Base-by-base conservation (phyloP, 2,888 invertebrate genomes). In the Zygothrica quintamaculata region DNA sequence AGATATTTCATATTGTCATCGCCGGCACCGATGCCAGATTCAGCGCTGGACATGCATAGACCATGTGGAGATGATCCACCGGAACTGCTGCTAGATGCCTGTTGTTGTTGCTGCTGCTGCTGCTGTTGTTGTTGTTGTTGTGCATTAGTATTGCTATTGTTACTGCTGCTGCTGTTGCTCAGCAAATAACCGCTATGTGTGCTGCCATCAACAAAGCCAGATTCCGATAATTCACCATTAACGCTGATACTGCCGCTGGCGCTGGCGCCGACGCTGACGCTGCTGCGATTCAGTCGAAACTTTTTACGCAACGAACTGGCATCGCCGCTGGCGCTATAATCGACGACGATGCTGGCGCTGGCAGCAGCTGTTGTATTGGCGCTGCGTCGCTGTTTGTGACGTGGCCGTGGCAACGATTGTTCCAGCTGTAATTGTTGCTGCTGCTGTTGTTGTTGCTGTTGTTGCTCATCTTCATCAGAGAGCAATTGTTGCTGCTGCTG, bases 1-100 rank as follows among this genome's bases (percentile, higher is more conserved):
- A 93, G 89, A 88, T 92, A 94, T 65, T 91, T 90, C 87, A 90
- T 90, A 62, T 89, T 88, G 46, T 90, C 90, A 26, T 91, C 89
- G 50, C 90, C 91, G 29, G 81, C 86, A 15, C 89, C 88, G 15
- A 88, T 86, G 55, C 89, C 88, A 1, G 85, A 81, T 31, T 79
- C 79, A 56, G 84, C 79, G 51, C 79, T 79, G 22, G 80, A 79
- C 5, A 68, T 61, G 57, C 79, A 69, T 15, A 62, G 55, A 0
- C 71, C 81, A 3, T 84, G 78, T 0, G 87, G 80, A 25, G 90
- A 89, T 31, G 90, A 90, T 13, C 90, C 90, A 52, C 90, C 90
- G 36, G 90, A 90, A 22, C 87, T 77, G 55, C 86, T 85, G 53
- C 81, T 46, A 12, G 65, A 44, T 6, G 65, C 47, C 7, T 25